Conservation (phyloP, 2,113 vertebrate species). For the Eudyptes chrysolophus region DNA sequence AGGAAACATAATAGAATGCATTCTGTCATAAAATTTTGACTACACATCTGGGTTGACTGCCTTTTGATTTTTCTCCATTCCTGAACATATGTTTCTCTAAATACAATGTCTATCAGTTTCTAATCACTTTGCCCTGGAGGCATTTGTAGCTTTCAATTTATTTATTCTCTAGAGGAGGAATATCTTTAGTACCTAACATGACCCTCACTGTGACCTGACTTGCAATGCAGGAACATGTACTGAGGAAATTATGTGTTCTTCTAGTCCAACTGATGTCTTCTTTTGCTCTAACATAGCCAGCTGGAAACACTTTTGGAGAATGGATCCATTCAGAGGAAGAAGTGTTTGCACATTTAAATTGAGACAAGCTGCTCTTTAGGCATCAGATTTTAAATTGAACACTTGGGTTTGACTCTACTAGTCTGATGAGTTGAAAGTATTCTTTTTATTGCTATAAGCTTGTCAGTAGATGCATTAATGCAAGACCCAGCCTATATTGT, state of each 20-base stretch:
- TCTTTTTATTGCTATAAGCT: not conserved
- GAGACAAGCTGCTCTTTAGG: conserved; percentile 48
- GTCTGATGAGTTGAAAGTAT: conserved; percentile 10
- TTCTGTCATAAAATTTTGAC: conserved; percentile 32
- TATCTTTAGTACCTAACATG: conserved; percentile 57
- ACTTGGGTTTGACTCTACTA: conserved; percentile 1
- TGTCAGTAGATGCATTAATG: not conserved
- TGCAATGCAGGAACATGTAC: conserved; percentile 22
- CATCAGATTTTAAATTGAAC: conserved; percentile 38
- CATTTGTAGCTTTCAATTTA: conserved; percentile 40
- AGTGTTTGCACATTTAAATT: conserved; percentile 50
- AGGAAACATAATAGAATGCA: not conserved
- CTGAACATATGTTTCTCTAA: conserved; percentile 40
- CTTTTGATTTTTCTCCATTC: conserved; percentile 24
- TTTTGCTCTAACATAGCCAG: conserved; percentile 37
- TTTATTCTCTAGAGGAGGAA: conserved; percentile 32
- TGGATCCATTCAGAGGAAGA: conserved; percentile 40
- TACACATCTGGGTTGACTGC: conserved; percentile 39
- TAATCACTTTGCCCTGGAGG: conserved; percentile 25
- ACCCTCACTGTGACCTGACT: conserved; percentile 31
- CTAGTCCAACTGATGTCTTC: conserved; percentile 23
- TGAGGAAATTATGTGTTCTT: conserved; percentile 8
- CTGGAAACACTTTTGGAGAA: conserved; percentile 55
- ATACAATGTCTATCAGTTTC: conserved; percentile 34
- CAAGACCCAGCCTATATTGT: not conserved